Base-by-base conservation (phyloP, 2,888 invertebrate species). In the Latrodectus elegans region DNA sequence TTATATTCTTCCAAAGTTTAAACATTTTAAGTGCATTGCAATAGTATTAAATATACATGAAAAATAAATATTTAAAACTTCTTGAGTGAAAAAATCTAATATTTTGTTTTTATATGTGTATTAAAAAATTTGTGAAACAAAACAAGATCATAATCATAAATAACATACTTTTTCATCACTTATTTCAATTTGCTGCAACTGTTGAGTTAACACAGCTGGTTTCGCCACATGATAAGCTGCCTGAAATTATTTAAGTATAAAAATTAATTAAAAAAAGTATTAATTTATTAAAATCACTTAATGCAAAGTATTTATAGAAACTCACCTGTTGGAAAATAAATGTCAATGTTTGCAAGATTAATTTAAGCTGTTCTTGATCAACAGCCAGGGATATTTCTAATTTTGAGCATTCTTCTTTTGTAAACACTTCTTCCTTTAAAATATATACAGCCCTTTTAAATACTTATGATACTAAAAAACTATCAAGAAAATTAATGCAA, bases 181-280 rank as follows among this genome's bases (percentile, higher is more conserved):
- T 71, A 92, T 90, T 8, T 91, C 91, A 52, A 92, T 84, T 81
- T 91, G 90, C 22, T 90, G 89, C 26, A 92, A 89, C 85, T 92
- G 92, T 78, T 92, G 91, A 9, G 90, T 84, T 8, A 92, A 89
- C 6, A 91, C 90, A 38, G 91, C 90, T 55, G 92, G 92, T 88
- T 92, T 92, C 1, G 92, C 92, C 60, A 91, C 90, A 89, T 92
- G 91, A 88, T 92, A 92, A 8, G 92, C 92, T 76, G 92, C 92
- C 92, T 92, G 89, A 49, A 89, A 90, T 55, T 26, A n/a, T 72
- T 49, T 15, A 22, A 72, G 38, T 3, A n/a, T 10, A 52, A 15
- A 11, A 26, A 52, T 49, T 51, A 49, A 15, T 12, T 72, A 38
- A 15, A 72, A n/a, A 51, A 72, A 72, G 17, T 51, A 52, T 38